phyloP scores from a whole-genome alignment of 2,888 invertebrate genomes.

The Linnaemya vulpina region DNA sequence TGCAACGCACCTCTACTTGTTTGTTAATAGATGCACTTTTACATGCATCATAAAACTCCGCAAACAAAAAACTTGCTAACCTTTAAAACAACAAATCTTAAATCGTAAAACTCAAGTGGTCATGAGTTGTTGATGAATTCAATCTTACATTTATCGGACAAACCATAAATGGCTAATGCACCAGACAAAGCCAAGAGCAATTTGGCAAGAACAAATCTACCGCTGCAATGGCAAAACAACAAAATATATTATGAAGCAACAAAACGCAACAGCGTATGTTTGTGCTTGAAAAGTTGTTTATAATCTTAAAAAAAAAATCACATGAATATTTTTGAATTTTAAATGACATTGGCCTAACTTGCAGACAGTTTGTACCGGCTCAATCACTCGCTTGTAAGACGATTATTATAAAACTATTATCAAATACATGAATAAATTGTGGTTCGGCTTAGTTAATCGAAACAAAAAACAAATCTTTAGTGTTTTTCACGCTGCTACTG shows the following conservation, averaged over 20 bases:
- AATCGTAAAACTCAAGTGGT: constrained; percentile 29
- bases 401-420: constrained; percentile 30
- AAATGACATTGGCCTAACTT: constrained; percentile 71
- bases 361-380: constrained; percentile 28
- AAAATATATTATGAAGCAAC: constrained; percentile 17
- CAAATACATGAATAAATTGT: constrained; percentile 25
- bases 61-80: constrained; percentile 62
- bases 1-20: constrained; percentile 15
- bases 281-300: constrained; percentile 35
- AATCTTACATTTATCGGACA: constrained; percentile 15
- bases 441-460: not conserved
- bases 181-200: constrained; percentile 68
- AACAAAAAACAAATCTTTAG: constrained; percentile 24
- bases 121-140: constrained; percentile 27
- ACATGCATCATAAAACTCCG: constrained; percentile 1
- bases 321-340: constrained; percentile 33
- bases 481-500: constrained; percentile 16
- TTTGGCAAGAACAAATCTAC: constrained; percentile 64
- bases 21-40: constrained; percentile 31
- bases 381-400: constrained; percentile 13
- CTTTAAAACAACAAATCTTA: constrained; percentile 54
- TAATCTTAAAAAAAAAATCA: constrained; percentile 4
- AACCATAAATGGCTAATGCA: constrained; percentile 34
- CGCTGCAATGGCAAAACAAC: constrained; percentile 27
- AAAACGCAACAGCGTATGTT: constrained; percentile 21